Base-by-base conservation (phyloP, 2,113 vertebrate species). In the Alethe diademata region DNA sequence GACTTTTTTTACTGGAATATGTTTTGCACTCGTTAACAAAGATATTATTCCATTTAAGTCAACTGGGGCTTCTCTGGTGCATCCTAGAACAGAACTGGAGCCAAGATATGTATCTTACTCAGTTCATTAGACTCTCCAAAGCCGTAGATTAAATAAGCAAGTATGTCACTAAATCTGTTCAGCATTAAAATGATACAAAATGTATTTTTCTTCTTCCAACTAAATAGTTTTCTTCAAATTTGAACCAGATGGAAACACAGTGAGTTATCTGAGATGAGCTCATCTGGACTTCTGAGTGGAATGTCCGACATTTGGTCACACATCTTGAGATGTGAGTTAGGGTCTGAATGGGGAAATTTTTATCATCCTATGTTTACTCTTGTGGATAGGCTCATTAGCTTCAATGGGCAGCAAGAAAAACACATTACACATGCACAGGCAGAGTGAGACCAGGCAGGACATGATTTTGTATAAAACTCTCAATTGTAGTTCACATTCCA, bases 111-210 rank as follows among this genome's bases (percentile, higher is more conserved):
- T 95, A 88, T 96, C 91, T 96, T 97, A 95, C 96, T 96, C 81
- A 95, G 95, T 97, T 97, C 96, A 97, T 98, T 97, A 98, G 94
- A 67, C 51, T 93, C 95, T 95, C 96, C 92, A 95, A 84, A 75
- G 76, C 92, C 91, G 96, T 92, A 95, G 96, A 97, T 98, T 97
- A 97, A 97, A 97, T 97, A 97, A 98, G 95, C 97, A 96, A 96
- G 92, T 95, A 94, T 97, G 96, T 96, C 95, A 97, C 92, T 96
- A 96, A 98, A 98, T 97, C 98, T 98, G 97, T 97, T 98, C 95
- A 89, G 97, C 95, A 98, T 98, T 98, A 98, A 97, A 96, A 97
- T 97, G 96, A 98, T 97, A 97, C 97, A 98, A 96, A 97, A 97
- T 96, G 97, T 97, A 93, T 97, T 98, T 97, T 98, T 96, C 97